Conservation (phyloP, 2,113 vertebrate genomes). For the Epinephelus moara region DNA sequence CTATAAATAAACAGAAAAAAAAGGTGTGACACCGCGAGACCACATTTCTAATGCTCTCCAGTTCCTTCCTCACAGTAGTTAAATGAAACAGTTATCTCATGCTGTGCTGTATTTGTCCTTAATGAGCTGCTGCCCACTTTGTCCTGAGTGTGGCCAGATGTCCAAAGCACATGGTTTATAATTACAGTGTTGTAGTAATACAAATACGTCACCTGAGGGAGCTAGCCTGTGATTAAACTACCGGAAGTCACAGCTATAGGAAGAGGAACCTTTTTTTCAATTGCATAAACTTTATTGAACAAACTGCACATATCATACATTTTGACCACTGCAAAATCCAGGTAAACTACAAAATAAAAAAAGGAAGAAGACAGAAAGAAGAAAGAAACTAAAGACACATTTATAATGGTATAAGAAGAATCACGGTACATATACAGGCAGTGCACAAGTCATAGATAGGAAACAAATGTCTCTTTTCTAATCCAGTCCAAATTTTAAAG, state of each 20-base stretch:
- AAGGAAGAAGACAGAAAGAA: too few relatives aligned
- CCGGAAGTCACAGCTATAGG: constrained; percentile 51
- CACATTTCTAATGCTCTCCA: not conserved
- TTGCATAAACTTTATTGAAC: too few relatives aligned
- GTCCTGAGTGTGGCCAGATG: not conserved
- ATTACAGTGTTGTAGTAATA: not conserved
- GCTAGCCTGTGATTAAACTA: not conserved
- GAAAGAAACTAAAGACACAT: too few relatives aligned
- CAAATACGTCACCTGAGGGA: not conserved
- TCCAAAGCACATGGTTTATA: not conserved
- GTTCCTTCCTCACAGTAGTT: not conserved
- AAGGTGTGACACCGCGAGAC: not conserved
- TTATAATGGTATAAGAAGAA: too few relatives aligned
- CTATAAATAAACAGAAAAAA: not conserved
- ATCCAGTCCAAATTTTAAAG: too few relatives aligned
- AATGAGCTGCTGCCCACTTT: constrained; percentile 3
- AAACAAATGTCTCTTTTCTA: too few relatives aligned
- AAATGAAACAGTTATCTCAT: not conserved
- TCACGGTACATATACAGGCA: too few relatives aligned
- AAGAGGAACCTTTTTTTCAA: too few relatives aligned
- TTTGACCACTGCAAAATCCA: too few relatives aligned
- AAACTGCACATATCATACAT: too few relatives aligned
- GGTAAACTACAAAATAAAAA: too few relatives aligned
- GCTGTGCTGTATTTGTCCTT: not conserved
- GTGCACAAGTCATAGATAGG: too few relatives aligned